Base-by-base conservation (phyloP, 2,888 invertebrate genomes). In the Morpho achilles region DNA sequence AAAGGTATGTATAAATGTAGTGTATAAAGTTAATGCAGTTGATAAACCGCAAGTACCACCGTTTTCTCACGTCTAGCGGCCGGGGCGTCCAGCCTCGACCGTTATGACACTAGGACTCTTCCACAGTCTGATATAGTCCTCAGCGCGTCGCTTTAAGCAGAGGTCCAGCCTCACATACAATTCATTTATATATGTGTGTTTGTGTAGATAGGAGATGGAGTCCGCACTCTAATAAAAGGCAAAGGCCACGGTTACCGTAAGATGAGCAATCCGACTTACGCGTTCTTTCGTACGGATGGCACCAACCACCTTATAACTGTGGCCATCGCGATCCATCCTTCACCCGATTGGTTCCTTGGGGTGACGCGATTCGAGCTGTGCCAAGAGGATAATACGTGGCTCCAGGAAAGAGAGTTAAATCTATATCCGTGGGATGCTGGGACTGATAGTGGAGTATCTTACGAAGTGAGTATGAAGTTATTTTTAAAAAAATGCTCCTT, bases 301-400 rank as follows among this genome's bases (percentile, higher is more conserved):
- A 70, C 67, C 0, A 76, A 87, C 59, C 89, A 89, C 47, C 65
- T 89, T 0, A 67, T 89, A 46, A 80, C 85, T 0, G 81, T 79
- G 2, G 84, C 76, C 0, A 72, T 87, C 1, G 85, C 76, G 0
- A 39, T 89, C 1, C 70, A 75, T 53, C 89, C 89, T 0, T 87
- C 98, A 3, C 99, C 99, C 0, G 99, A 99, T 83, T 99, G 99
- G 99, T 96, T 98, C 57, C 95, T 98, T 4, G 99, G 99, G 1
- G 94, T 99, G 0, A 96, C 94, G 48, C 95, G 96, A 1, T 89
- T 98, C 55, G 96, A 99, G 77, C 89, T 99, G 5, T 99, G 99
- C 70, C 92, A 95, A 55, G 82, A 91, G 45, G 96, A 98, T 77
- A 97, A 98, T 73, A 94, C 96, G 0, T 99, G 99, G 99, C 91